A percentile compares a stretch with the other conserved stretches of the same genome.
Evolutionary conservation across 2,113 vertebrate genomes (phyloP).

Genomic region (Rhinopithecus roxellana): DNA sequence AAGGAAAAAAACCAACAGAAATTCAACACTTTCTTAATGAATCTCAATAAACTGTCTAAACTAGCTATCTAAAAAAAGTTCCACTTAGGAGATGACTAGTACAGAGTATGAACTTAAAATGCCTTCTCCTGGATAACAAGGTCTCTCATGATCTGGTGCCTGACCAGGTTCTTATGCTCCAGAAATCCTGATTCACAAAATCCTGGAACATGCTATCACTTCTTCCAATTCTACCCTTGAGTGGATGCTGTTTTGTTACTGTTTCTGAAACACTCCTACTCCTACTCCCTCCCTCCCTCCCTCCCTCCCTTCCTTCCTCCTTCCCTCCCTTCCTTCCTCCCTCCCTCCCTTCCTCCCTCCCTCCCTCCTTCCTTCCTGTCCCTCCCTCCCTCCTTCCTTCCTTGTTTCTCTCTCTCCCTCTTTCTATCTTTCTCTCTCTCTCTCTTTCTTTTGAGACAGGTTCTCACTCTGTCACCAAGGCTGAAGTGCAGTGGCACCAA

Average conservation of each 20-base stretch:
- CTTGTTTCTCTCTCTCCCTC: too few species aligned
- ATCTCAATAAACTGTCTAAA: neutral
- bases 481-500: too few species aligned
- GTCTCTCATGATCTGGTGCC: neutral
- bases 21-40: neutral
- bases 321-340: too few species aligned
- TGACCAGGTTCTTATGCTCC: neutral
- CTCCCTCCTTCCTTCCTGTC: too few species aligned
- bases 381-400: too few species aligned
- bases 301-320: too few species aligned
- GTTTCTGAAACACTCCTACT: neutral
- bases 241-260: neutral
- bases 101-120: neutral
- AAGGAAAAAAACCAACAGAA: neutral
- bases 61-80: neutral
- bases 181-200: neutral
- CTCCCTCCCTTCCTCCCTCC: too few species aligned
- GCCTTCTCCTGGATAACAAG: neutral
- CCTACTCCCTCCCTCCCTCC: too few species aligned
- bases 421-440: too few species aligned
- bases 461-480: too few species aligned
- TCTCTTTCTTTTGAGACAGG: too few species aligned
- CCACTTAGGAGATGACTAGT: neutral
- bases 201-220: neutral
- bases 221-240: neutral